Evolutionary conservation across 2,888 invertebrate species (phyloP), one percentile per base, ranked within the genome.

Genomic region (Coelinius sp.): DNA sequence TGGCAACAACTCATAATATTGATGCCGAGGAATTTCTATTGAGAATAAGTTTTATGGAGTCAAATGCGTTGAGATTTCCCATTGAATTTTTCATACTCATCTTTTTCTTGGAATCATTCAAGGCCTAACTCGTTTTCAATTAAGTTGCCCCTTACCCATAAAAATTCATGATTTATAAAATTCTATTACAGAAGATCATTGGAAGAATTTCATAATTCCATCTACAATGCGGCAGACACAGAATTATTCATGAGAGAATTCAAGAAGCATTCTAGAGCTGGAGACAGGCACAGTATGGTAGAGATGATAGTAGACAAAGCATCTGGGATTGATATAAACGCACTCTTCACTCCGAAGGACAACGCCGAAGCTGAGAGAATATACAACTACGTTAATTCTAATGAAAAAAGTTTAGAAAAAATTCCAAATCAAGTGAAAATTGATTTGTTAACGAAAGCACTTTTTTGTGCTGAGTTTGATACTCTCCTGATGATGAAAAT

Each of bases 201-300:
- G n/a, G 70, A 35, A 46, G 52, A 70, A 44, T 73, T 73, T 46
- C 62, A 59, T 17, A 67, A 49, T 27, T 44, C 22, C 10, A 17
- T 68, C 2, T 67, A 73, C 8, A 41, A 70, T 35, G 25, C 49
- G 22, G 22, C 49, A 12, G 49, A 67, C 5, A 52, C 46, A 24
- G 77, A 81, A 14, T 27, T 76, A 5, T 66, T 76, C 41, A 69
- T 66, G 24, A 75, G 71, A 31, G 56, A 70, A 20, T 83, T 84
- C 52, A 59, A 67, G 12, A 70, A 76, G 35, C 67, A 75, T 6
- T 83, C 80, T 1, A 46, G 68, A 25, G 68, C 71, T 31, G 81
- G 81, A 35, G 80, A 85, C 52, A 77, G 79, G 27, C 80, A 74
- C 20, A 79, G 69, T 38, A 85, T 86, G 83, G 78, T 86, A 64